Evolutionary conservation across 2,888 invertebrate species (phyloP).

Genomic region (Orthosia gracilis): DNA sequence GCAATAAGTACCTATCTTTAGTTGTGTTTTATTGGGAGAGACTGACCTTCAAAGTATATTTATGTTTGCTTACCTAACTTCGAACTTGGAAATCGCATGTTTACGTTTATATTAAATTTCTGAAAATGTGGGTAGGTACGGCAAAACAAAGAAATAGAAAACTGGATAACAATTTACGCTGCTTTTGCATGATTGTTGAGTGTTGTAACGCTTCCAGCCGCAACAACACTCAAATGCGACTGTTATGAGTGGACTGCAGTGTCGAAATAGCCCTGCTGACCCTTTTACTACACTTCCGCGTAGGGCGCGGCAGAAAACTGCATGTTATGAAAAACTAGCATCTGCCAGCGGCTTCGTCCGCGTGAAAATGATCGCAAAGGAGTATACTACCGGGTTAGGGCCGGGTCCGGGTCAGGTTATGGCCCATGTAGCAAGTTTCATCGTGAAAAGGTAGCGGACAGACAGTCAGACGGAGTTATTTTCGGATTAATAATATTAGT

Average conservation of each 20-base stretch:
- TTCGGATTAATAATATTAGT: no score
- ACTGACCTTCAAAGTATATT: neutral
- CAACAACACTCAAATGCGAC: constrained; percentile 30
- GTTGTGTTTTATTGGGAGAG: no score
- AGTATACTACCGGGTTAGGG: no score
- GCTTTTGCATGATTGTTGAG: neutral
- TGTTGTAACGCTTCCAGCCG: constrained; percentile 33
- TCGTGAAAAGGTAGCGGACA: no score
- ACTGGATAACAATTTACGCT: neutral
- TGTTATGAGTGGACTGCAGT: constrained; percentile 56
- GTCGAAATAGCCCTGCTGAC: constrained; percentile 78
- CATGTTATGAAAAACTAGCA: constrained; percentile 36
- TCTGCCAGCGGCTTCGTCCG: no score
- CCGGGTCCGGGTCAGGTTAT: no score
- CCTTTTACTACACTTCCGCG: constrained; percentile 79
- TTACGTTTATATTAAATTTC: no score
- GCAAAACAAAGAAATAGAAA: neutral
- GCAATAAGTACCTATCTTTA: neutral
- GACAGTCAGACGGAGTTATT: no score
- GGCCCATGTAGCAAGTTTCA: no score
- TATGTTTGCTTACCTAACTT: neutral
- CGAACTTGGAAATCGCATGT: neutral
- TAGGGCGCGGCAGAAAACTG: constrained; percentile 67
- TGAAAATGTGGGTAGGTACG: no score
- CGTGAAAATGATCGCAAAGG: no score